Evolutionary conservation across 2,888 invertebrate genomes (phyloP).

Genomic region (Habrosyne pyritoides): DNA sequence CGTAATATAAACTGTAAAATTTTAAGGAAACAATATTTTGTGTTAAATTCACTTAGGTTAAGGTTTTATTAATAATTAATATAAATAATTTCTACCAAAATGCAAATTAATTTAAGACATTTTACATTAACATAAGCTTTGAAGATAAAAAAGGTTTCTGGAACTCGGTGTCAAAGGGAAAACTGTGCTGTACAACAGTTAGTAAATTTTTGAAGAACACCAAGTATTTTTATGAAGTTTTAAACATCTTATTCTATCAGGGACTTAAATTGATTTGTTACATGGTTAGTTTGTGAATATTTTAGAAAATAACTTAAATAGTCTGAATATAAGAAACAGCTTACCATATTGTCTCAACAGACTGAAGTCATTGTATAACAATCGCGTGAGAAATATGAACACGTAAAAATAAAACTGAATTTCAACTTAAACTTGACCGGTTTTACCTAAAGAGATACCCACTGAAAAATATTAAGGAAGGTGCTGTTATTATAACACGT

Average conservation of each 20-base stretch:
- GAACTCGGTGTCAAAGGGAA: constrained; percentile 39
- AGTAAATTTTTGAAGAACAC: background rate
- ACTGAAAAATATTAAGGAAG: constrained; percentile 64
- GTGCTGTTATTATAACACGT: constrained; percentile 71
- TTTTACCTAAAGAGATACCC: constrained; percentile 28
- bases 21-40: background rate
- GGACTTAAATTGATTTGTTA: background rate
- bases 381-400: background rate
- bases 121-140: constrained; percentile 47
- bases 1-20: too few relatives aligned
- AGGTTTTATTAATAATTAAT: constrained; percentile 22
- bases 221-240: background rate
- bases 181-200: constrained; percentile 35
- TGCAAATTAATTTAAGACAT: constrained; percentile 43
- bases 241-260: background rate
- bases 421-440: constrained; percentile 30
- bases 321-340: too few relatives aligned
- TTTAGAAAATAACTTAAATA: too few relatives aligned
- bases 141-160: constrained; percentile 41
- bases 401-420: constrained; percentile 23
- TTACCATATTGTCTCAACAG: too few relatives aligned
- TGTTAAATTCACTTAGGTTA: background rate
- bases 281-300: too few relatives aligned
- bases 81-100: constrained; percentile 32
- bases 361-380: background rate